Base-by-base conservation (phyloP, 2,113 vertebrate species). In the Perca fluviatilis region DNA sequence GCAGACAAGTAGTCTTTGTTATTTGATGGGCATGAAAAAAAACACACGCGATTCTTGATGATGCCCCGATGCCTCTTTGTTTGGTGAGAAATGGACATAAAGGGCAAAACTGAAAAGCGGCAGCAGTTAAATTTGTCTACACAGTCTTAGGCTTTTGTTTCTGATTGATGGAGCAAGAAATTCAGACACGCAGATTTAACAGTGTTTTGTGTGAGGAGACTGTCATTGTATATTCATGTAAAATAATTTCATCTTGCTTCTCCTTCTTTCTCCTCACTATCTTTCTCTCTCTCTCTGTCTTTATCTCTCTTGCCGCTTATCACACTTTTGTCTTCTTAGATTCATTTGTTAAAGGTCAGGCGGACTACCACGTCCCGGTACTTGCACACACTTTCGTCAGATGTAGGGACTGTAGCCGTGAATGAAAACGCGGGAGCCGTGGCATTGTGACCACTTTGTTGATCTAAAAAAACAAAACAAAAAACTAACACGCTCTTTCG, bases 71-170 rank as follows among this genome's bases (percentile, higher is more conserved):
- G 80, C 58, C 79, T 82, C 72, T 84, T 79, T 89, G 71, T 85
- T 78, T 71, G 36, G 21, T 60, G 61, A 82, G 58, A 73, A 89
- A 88, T 69, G 68, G 86, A 84, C 74, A 85, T 79, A 88, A 92
- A 84, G 86, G 75, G 64, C 75, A 78, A 85, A 84, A 89, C 69
- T 77, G 85, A 90, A 90, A 87, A 84, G 65, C 77, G 67, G 81
- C 49, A 63, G 40, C 4, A 25, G 79, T 81, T 69, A 85, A 79
- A 79, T 86, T 58, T 63, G 75, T 86, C 67, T n/a, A 36, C 49
- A 61, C 77, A 74, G 72, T 70, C 75, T 80, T 46, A 13, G 18
- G 70, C 72, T 90, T 90, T 90, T 91, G 87, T 90, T 86, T 88
- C 49, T 82, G 80, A 82, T 74, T 84, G 89, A 90, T 82, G 64